Evolutionary conservation across 2,888 invertebrate genomes (phyloP).

Genomic region (Digitonthophagus gazella): DNA sequence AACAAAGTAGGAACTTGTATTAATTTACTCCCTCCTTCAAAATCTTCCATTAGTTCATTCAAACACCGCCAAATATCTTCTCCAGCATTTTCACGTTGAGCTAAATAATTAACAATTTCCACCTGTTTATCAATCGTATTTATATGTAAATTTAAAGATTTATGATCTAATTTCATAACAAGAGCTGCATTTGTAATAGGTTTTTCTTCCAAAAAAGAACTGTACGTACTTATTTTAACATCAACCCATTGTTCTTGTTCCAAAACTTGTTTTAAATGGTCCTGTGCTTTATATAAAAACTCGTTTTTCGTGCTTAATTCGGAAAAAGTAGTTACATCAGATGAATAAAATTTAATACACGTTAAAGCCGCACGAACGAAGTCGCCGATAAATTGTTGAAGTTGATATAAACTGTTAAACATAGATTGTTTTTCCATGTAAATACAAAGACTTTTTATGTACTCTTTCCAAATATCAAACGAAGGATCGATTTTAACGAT

Average conservation of each 20-base stretch:
- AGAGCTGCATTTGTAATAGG: conserved; percentile 57
- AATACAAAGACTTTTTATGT: conserved; percentile 68
- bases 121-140: conserved; percentile 78
- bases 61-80: conserved; percentile 49
- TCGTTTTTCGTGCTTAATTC: conserved; percentile 57
- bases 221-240: conserved; percentile 40
- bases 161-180: conserved; percentile 68
- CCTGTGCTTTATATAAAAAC: conserved; percentile 59
- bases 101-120: conserved; percentile 73
- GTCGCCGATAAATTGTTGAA: conserved; percentile 71
- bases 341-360: conserved; percentile 73
- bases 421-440: conserved; percentile 68
- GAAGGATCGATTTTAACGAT: conserved; percentile 66
- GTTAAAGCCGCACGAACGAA: conserved; percentile 77
- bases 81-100: conserved; percentile 60
- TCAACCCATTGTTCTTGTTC: conserved; percentile 57
- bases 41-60: conserved; percentile 33
- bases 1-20: conserved; percentile 63
- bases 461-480: conserved; percentile 69
- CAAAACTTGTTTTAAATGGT: conserved; percentile 65
- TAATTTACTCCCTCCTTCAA: neutral
- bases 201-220: conserved; percentile 45
- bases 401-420: conserved; percentile 69
- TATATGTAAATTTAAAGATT: conserved; percentile 74
- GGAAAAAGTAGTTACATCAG: conserved; percentile 57